Base-by-base conservation (phyloP, 2,113 vertebrate genomes). In the Monopterus albus region DNA sequence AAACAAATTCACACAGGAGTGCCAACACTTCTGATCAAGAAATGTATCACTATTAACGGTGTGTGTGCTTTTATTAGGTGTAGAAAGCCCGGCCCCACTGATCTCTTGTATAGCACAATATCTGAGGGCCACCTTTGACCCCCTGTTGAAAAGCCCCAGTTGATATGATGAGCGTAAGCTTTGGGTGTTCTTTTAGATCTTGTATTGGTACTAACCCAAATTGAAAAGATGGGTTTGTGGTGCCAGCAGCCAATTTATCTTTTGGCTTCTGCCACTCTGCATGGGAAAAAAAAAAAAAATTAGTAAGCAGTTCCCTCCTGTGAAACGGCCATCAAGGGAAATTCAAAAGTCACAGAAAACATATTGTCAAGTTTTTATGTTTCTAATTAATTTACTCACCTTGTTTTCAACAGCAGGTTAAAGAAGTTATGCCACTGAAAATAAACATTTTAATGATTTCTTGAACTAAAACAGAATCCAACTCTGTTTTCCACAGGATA, bases 271-370 rank as follows among this genome's bases (percentile, higher is more conserved):
- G 94, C 84, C 92, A 88, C 92, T 88, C 95, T 90, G 93, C 95
- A 95, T 96, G 96, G 95, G 96, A 97, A 97, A 93, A 96, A 95
- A 96, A 97, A 97, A 93, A 96, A 95, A 96, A 95, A 97, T 97
- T 96, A 96, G 86, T 89, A 85, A 93, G 93, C 92, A 94, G 90
- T 91, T 6, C 3, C 18, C 50, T 9, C 90, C 92, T 92, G 92
- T 89, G 92, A 94, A 94, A 90, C 87, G 89, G 87, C 93, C 91
- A 96, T 94, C 95, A 94, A 94, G 93, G 69, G 91, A 93, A 86
- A 83, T 43, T 50, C 42, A 71, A 79, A 86, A 81, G 81, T 80
- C 72, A 71, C 13, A 13, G 45, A 49, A 72, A 64, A 35, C 20
- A 47, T 23, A 46, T 7, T 38, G 36, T 15, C 46, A 63, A 5